Base-by-base conservation (phyloP, 1,140 invertebrate genomes). In the Drosophila bifasciata region DNA sequence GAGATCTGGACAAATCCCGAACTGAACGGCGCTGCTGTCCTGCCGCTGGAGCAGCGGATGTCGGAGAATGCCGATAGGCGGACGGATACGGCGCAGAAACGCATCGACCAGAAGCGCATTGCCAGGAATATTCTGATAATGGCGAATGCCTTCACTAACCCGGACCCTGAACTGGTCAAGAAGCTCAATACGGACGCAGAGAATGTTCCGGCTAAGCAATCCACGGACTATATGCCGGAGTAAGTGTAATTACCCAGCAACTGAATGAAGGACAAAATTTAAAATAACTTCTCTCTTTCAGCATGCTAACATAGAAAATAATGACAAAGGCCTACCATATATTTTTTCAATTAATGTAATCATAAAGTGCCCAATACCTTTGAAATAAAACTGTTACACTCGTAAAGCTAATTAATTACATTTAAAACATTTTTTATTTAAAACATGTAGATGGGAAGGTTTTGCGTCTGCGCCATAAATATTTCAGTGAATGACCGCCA, bases 1-100 rank as follows among this genome's bases (percentile, higher is more conserved):
- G 95, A 96, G 77, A 93, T 96, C 61, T 96, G 95, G 95, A 95
- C 94, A 5, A 96, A 96, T 91, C 94, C 95, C 0, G 77, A 90
- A 11, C 41, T 63, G 15, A 17, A 41, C 11, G 43, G 51, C 41
- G 28, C 28, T 46, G 49, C 36, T 48, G 21, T 51, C 3, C 15
- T 66, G 13, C 78, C 79, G 1, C 48, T 91, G 21, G 79, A 88
- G n/a, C 85, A 90, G 25, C 63, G 89, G 0, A 89, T 91, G 60
- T 91, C 89, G 0, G 79, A 91, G 62, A 89, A 91, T 58, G 56
- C 68, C 8, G 67, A 90, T 17, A 78, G 73, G 40, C 76, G 89
- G 6, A 84, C 89, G 11, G 60, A 91, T 19, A 90, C 83, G 16
- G 89, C 76, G 1, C 89, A 91, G 8, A 81, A 66, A 16, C 74